These are phyloP conservation scores for Oceanodroma tethys DNA, from an alignment of 2,113 vertebrate species.

Conservation along the genomic window DNA sequence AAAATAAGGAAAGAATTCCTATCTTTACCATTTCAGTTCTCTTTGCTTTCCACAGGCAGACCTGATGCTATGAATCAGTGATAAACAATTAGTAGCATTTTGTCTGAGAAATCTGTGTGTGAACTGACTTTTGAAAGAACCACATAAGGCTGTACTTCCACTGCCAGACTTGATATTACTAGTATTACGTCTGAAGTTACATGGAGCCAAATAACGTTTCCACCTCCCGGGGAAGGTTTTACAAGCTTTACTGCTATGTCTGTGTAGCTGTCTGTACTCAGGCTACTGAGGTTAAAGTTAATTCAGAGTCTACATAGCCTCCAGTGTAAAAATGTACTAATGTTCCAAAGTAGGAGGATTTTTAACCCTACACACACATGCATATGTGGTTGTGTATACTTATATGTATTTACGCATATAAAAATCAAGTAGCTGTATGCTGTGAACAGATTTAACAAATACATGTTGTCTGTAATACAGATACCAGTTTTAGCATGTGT, in stretches of 20 bases:
- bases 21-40: background rate
- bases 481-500: background rate
- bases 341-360: background rate
- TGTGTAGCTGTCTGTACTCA: background rate
- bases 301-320: background rate
- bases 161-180: background rate
- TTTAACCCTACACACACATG: background rate
- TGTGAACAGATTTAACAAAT: background rate
- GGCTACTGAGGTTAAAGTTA: background rate
- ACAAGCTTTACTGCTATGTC: background rate
- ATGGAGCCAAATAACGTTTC: background rate
- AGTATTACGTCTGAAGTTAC: background rate
- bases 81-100: background rate
- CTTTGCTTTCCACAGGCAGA: background rate
- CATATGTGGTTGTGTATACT: accelerated
- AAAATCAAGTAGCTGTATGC: background rate
- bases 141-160: accelerated
- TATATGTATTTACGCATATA: accelerated
- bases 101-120: background rate
- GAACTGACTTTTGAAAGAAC: background rate
- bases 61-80: too few species aligned
- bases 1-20: background rate
- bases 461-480: background rate
- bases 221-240: background rate
- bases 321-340: background rate